Base-by-base conservation (phyloP, 2,888 invertebrate genomes). In the Anagyrus pseudococci region DNA sequence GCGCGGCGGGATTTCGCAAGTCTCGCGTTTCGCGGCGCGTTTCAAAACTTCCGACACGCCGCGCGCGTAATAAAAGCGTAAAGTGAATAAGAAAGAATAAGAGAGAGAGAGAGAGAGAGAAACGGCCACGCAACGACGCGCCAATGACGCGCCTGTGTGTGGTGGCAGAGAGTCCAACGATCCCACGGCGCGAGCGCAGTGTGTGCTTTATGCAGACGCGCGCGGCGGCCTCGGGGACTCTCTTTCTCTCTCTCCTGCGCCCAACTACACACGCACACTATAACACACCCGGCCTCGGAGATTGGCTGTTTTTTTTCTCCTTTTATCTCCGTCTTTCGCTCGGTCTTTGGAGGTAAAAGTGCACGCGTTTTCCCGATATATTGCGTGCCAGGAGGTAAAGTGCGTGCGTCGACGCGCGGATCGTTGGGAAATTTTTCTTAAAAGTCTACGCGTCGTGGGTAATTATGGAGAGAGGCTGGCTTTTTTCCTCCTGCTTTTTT, bases 1-100 rank as follows among this genome's bases (percentile, higher is more conserved):
- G n/a, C n/a, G n/a, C n/a, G n/a, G 33, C 19, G 6, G 22, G 6
- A 10, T 20, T 20, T 20, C 19, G 22, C 44, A 20, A 44, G 17
- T 44, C 19, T 13, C 4, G 19, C 37, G 54, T 58, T 59, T 66
- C 59, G 57, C 66, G 49, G 49, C 10, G 29, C 52, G 43, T 66
- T 66, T 63, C 66, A 63, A 63, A 66, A 66, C 66, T 63, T 63
- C 66, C 66, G 60, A 63, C 60, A 52, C 53, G 13, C 48, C 54
- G 29, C 40, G 33, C 33, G 33, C 8, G 3, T 37, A 56, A 53
- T 56, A 53, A 55, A 62, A 48, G 59, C 43, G 53, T 26, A 52
- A 41, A 40, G 3, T 26, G 10, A 37, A n/a, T 13, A 29, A 40
- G 8, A 10, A 13, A 25, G 23, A 47, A 44, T 2, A 17, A 23